These are phyloP conservation scores for Hemibagrus wyckioides DNA, from an alignment of 2,113 vertebrate species.

Conservation along the genomic window DNA sequence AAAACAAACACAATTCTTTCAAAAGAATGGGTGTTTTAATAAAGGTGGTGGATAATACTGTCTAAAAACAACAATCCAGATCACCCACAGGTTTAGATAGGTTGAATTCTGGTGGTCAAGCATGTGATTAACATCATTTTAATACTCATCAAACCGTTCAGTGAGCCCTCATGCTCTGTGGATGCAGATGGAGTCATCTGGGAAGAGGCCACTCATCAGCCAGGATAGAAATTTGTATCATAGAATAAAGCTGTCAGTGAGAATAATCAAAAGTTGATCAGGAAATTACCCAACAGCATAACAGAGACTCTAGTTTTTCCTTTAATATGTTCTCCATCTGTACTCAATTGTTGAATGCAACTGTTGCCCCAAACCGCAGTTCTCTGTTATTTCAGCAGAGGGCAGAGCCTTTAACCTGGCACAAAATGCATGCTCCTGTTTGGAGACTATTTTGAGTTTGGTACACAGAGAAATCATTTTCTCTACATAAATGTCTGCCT, in stretches of 20 bases:
- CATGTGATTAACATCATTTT: background rate
- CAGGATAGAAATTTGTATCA: background rate
- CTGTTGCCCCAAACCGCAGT: background rate
- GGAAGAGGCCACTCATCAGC: background rate
- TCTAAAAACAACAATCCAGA: background rate
- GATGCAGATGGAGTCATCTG: background rate
- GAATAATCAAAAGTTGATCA: background rate
- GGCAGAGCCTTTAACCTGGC: background rate
- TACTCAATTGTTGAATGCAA: background rate
- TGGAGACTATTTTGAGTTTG: conserved; percentile 1
- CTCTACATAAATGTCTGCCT: background rate
- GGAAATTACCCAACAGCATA: background rate
- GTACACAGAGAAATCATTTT: background rate
- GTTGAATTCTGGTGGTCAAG: background rate
- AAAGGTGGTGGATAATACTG: background rate
- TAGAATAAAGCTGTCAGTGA: background rate
- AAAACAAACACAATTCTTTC: background rate
- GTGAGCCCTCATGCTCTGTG: background rate
- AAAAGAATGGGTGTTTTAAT: background rate
- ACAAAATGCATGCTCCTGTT: background rate
- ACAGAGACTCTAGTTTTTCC: background rate
- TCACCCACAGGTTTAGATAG: background rate
- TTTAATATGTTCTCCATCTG: background rate
- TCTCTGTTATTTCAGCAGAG: conserved; percentile 19
- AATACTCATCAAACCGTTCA: background rate